Evolutionary conservation across 2,888 invertebrate genomes (phyloP).

Genomic region (Machimus rusticus): DNA sequence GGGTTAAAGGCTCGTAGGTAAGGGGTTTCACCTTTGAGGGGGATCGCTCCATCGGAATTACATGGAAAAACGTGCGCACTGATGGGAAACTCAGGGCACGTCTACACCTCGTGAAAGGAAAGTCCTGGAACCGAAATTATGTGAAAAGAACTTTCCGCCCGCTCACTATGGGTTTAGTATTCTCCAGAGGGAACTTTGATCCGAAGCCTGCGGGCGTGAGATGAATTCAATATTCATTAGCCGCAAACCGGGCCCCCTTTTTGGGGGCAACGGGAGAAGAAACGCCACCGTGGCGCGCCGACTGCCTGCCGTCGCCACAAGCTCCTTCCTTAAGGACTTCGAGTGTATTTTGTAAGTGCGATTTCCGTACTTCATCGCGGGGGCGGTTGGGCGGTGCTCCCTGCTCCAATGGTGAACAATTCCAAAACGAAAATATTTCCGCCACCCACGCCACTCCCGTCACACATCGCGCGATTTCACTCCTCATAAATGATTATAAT

Average conservation of each 20-base stretch:
- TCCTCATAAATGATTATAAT: conserved; percentile 35
- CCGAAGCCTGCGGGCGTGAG: conserved; percentile 41
- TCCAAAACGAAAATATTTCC: conserved; percentile 1
- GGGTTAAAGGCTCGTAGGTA: neutral
- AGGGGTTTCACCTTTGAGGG: neutral
- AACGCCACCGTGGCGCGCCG: neutral
- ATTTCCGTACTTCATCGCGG: neutral
- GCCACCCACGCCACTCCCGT: neutral
- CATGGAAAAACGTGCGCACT: conserved; percentile 5
- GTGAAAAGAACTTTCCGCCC: conserved; percentile 42
- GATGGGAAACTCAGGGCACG: neutral
- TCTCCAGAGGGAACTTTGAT: conserved; percentile 30
- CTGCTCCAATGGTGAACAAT: neutral
- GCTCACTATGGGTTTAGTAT: conserved; percentile 35
- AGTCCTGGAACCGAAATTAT: conserved; percentile 36
- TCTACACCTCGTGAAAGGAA: conserved; percentile 34
- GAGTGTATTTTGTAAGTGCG: neutral
- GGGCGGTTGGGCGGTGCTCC: neutral
- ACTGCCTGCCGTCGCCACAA: neutral
- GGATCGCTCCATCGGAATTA: neutral
- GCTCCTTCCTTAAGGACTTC: neutral
- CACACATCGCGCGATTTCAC: neutral
- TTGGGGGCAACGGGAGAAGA: neutral
- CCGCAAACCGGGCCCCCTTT: neutral
- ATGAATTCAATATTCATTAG: conserved; percentile 43